Percentiles rank a stretch among this genome's conserved stretches.
Conservation (phyloP, 2,113 vertebrate species). For the Syngnathus typhle region DNA sequence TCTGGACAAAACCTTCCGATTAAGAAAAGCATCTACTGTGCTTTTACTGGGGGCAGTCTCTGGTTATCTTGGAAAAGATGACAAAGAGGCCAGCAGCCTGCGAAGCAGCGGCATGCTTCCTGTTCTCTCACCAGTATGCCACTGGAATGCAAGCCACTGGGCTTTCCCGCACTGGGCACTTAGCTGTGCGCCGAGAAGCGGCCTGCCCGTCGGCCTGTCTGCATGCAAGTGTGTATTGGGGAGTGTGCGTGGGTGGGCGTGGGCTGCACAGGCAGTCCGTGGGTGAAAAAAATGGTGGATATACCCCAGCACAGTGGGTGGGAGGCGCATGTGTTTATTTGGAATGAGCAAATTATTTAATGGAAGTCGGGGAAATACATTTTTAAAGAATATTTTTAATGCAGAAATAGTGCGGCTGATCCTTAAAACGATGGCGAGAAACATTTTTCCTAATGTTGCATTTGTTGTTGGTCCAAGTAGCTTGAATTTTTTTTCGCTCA, state of each 20-base stretch:
- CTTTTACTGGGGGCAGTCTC: constrained; percentile 29
- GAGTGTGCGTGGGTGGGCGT: constrained; percentile 28
- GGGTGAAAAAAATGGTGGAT: constrained; percentile 4
- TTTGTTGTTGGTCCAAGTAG: background rate
- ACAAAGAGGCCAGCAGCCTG: constrained; percentile 55
- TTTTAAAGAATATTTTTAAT: background rate
- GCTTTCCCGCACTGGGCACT: constrained; percentile 54
- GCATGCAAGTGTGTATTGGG: constrained; percentile 14
- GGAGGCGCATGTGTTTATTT: background rate
- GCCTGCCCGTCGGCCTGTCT: constrained; percentile 32
- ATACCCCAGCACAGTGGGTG: constrained; percentile 11
- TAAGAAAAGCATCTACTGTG: background rate
- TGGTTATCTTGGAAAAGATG: constrained; percentile 67
- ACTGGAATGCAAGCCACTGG: constrained; percentile 43
- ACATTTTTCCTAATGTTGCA: background rate
- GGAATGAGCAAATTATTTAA: background rate
- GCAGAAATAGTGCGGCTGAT: background rate
- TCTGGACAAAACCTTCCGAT: background rate
- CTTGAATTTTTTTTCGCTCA: background rate
- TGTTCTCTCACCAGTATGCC: constrained; percentile 60
- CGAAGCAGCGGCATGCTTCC: constrained; percentile 61
- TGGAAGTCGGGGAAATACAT: background rate
- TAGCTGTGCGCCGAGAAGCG: constrained; percentile 26
- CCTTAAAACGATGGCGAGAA: background rate
- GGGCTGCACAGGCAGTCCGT: constrained; percentile 7